Percentiles rank a stretch among this genome's conserved stretches.
These are phyloP conservation scores for Andrena dorsata DNA, from an alignment of 2,888 invertebrate species.

Conservation along the genomic window DNA sequence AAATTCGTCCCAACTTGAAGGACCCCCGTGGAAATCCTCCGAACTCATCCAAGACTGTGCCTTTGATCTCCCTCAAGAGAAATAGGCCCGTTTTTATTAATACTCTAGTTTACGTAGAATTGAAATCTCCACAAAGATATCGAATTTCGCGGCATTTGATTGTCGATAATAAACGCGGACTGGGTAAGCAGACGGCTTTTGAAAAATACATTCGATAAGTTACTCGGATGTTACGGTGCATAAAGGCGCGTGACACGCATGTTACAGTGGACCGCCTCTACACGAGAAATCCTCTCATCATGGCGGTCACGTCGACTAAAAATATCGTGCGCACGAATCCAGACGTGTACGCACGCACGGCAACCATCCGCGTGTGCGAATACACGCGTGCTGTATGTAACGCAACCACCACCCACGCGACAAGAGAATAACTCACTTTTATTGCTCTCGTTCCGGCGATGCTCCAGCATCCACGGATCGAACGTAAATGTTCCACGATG, in stretches of 20 bases:
- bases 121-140: background rate
- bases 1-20: no score
- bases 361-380: conserved; percentile 19
- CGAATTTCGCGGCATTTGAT: background rate
- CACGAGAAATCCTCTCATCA: conserved; percentile 48
- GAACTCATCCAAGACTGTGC: background rate
- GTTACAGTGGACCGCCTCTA: conserved; percentile 27
- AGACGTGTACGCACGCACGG: conserved; percentile 23
- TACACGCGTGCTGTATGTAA: conserved; percentile 37
- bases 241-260: conserved; percentile 41
- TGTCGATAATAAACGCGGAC: background rate
- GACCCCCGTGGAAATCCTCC: no score
- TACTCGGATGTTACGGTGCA: conserved; percentile 32
- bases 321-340: conserved; percentile 56
- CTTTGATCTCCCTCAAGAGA: background rate
- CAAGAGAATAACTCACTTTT: conserved; percentile 53
- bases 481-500: conserved; percentile 22
- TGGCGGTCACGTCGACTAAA: conserved; percentile 62
- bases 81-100: background rate
- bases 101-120: background rate
- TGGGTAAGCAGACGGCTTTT: conserved; percentile 17
- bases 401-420: conserved; percentile 55
- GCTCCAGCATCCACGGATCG: conserved; percentile 28
- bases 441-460: conserved; percentile 49
- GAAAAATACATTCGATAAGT: conserved; percentile 33